Base-by-base conservation (phyloP, 2,797 vertebrate genomes). In the Streptopelia turtur region DNA sequence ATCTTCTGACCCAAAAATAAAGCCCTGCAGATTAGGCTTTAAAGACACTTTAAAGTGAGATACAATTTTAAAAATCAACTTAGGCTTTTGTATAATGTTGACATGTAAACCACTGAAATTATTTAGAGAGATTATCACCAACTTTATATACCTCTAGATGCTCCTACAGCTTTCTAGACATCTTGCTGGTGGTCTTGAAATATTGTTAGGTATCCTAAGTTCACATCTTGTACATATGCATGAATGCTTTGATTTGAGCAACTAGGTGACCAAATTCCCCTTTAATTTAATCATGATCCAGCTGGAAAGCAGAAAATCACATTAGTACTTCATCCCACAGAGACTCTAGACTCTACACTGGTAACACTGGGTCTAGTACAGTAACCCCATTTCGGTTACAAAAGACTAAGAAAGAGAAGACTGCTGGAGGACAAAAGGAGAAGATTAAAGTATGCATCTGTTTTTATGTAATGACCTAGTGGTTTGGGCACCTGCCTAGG, bases 1-100 rank as follows among this genome's bases (percentile, higher is more conserved):
- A 33, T 52, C 33, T 65, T 52, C 61, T 63, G 47, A 45, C 85
- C 86, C 65, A 84, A 88, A 95, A 95, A 91, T 68, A 93, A 93
- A 60, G 52, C 1, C 16, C 30, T 64, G 8, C 21, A 55, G 25
- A 76, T 89, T 35, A 86, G 24, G 13, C 45, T 72, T 75, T 83
- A 72, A 83, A 61, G 6, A 49, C 33, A 59, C 16, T 68, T 75
- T 66, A 82, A 92, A 66, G 11, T 52, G 53, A 85, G 16, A 71
- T 21, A 83, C 75, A 53, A 43, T 27, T 57, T 47, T 15, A 30
- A 75, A 91, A 89, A 78, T 52, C 76, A 89, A 30, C 24, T 69
- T 60, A 61, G 43, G 28, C 11, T 63, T 87, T 50, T 39, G 4
- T 50, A 43, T 63, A 82, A 70, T 56, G 25, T 5, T 78, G 41